phyloP scores from a whole-genome alignment of 1,140 invertebrate genomes.

The Heliconius himera region DNA sequence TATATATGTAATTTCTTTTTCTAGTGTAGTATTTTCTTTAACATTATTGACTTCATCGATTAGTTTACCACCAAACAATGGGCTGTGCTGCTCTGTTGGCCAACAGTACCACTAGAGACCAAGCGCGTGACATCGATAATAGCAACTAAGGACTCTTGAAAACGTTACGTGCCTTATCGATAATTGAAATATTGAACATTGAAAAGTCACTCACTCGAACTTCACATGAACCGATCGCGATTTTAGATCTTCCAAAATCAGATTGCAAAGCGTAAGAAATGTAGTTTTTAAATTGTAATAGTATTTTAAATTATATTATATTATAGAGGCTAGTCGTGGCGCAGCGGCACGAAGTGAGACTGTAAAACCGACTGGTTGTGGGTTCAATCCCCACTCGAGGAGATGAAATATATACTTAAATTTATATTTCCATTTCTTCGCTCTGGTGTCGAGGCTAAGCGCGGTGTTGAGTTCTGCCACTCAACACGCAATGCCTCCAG shows the following conservation, averaged over 20 bases:
- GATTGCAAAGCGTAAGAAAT: background rate
- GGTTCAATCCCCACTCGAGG: too few relatives aligned
- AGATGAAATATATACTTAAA: too few relatives aligned
- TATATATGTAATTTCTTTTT: background rate
- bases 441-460: too few relatives aligned
- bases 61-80: conserved; percentile 41
- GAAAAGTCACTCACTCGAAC: conserved; percentile 35
- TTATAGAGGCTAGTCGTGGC: too few relatives aligned
- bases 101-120: conserved; percentile 57
- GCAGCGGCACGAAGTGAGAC: too few relatives aligned
- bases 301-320: too few relatives aligned
- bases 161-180: conserved; percentile 66
- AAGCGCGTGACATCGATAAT: conserved; percentile 67
- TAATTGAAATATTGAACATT: conserved; percentile 49
- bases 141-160: conserved; percentile 58
- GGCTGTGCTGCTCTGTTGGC: conserved; percentile 62
- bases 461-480: too few relatives aligned
- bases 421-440: too few relatives aligned
- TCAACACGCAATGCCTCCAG: too few relatives aligned
- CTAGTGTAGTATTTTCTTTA: background rate
- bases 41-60: conserved; percentile 24
- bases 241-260: background rate
- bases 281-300: background rate
- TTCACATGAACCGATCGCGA: background rate
- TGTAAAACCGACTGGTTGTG: too few relatives aligned